Conservation (phyloP, 2,113 vertebrate genomes). For the Phylloscopus trochiloides region DNA sequence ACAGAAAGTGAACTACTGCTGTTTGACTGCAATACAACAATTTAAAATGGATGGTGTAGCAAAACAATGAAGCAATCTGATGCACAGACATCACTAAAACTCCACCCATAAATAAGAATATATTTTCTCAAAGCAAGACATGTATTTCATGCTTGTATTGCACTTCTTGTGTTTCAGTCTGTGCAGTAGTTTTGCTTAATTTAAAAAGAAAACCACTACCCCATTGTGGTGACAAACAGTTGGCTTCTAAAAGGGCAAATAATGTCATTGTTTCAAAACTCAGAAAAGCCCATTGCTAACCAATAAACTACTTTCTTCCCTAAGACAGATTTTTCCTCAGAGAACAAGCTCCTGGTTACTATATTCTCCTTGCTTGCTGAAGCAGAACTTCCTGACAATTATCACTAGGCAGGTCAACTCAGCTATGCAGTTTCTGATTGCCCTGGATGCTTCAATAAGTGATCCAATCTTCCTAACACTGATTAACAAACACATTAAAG, state of each 20-base stretch:
- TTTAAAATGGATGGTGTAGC: neutral
- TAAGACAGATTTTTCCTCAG: neutral
- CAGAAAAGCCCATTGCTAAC: neutral
- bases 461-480: neutral
- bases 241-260: neutral
- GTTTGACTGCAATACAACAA: neutral
- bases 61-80: neutral
- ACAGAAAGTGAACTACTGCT: neutral
- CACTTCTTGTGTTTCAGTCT: neutral
- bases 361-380: conserved; percentile 43
- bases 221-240: neutral
- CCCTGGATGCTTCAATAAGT: conserved; percentile 7
- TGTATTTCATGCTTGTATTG: neutral
- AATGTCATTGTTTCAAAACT: neutral
- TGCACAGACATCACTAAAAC: neutral
- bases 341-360: neutral
- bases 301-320: neutral
- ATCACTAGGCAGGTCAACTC: conserved; percentile 31
- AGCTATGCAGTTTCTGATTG: conserved; percentile 21
- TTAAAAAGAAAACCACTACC: neutral
- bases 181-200: neutral
- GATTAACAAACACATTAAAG: conserved; percentile 1
- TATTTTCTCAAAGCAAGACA: neutral
- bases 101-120: neutral
- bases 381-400: conserved; percentile 49